Conservation (phyloP, 1,140 invertebrate genomes). For the Aphis craccivora region DNA sequence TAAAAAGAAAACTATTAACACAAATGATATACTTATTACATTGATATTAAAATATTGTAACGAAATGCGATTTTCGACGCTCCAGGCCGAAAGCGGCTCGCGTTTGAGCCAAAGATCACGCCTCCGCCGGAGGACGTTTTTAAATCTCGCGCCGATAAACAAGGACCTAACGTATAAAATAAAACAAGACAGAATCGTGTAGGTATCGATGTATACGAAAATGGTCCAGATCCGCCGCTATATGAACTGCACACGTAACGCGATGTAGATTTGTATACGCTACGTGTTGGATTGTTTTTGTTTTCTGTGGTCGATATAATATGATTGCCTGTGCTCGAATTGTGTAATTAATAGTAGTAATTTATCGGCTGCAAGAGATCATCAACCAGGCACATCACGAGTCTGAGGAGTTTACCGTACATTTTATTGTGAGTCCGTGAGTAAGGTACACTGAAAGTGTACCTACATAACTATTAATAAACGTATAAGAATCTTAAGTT, state of each 20-base stretch:
- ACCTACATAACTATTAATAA: background rate
- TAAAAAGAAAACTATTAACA: background rate
- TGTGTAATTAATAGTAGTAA: background rate
- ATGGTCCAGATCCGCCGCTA: background rate
- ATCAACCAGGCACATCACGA: conserved; percentile 16
- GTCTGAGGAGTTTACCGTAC: background rate
- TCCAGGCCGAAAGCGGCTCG: conserved; percentile 30
- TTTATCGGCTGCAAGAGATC: background rate
- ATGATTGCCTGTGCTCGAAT: conserved; percentile 17
- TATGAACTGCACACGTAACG: background rate
- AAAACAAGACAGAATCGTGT: conserved; percentile 17
- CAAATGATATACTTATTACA: background rate
- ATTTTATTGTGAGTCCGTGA: no score
- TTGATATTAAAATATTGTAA: background rate
- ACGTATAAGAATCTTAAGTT: no score
- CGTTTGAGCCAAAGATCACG: conserved; percentile 30
- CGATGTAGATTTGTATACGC: background rate
- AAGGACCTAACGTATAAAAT: background rate
- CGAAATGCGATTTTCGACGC: background rate
- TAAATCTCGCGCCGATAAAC: background rate
- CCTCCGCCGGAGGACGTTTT: conserved; percentile 40
- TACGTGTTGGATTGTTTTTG: background rate
- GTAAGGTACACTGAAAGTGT: background rate
- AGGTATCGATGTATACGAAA: background rate
- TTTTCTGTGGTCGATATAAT: background rate